Conservation (phyloP, 37 sponge, comb jelly and placozoan species). For the Aphrocallistes beatrix region DNA sequence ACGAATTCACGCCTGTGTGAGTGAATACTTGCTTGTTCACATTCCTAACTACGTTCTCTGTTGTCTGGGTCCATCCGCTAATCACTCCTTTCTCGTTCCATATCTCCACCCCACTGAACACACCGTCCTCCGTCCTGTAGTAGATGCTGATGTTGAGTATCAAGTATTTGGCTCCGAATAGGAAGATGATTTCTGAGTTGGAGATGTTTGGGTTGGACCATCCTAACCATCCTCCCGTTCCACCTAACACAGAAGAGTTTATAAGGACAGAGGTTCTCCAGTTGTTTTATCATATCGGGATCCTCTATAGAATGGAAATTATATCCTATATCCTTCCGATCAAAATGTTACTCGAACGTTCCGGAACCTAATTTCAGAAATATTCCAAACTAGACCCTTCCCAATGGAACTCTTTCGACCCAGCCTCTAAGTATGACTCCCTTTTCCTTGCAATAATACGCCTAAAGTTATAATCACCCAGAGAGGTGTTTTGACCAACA, state of each 20-base stretch:
- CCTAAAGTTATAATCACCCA: too few relatives aligned
- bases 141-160: neutral
- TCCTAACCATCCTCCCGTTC: neutral
- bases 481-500: too few relatives aligned
- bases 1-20: neutral
- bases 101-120: neutral
- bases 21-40: neutral
- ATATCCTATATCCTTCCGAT: too few relatives aligned
- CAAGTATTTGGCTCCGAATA: neutral
- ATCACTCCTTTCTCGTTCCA: neutral
- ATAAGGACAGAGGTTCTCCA: neutral
- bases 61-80: neutral
- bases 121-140: neutral
- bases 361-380: too few relatives aligned
- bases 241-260: neutral
- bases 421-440: too few relatives aligned
- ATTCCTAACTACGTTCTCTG: neutral
- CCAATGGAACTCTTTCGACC: too few relatives aligned
- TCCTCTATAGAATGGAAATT: too few relatives aligned
- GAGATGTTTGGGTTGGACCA: neutral
- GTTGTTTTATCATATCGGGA: neutral
- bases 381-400: too few relatives aligned
- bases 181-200: neutral
- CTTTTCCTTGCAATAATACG: too few relatives aligned
- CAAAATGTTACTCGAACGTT: too few relatives aligned